A percentile compares a stretch with the other conserved stretches of the same genome.
Evolutionary conservation across 2,113 vertebrate genomes (phyloP).

Genomic region (Alosa alosa): DNA sequence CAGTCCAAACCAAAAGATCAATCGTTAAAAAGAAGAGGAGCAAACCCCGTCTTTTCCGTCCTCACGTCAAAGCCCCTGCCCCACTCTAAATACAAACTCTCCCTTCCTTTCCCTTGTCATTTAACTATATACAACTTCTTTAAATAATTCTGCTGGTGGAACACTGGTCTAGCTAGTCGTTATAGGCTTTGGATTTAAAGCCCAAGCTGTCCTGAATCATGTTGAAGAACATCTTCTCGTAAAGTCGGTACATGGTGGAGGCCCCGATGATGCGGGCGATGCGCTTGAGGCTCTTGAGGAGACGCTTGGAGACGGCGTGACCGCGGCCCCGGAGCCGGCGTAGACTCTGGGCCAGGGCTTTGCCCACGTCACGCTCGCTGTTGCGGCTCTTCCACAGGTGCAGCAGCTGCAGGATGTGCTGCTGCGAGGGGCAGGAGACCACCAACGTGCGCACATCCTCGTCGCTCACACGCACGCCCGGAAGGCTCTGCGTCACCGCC

Average conservation of each 20-base stretch:
- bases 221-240: conserved; percentile 83
- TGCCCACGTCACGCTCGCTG: conserved; percentile 79
- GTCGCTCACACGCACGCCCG: conserved; percentile 77
- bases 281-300: conserved; percentile 82
- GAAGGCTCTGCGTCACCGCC: conserved; percentile 79
- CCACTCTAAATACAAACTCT: conserved; percentile 33
- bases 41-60: conserved; percentile 66
- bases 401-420: conserved; percentile 83
- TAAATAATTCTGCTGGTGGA: conserved; percentile 61
- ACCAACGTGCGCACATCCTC: conserved; percentile 73
- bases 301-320: conserved; percentile 74
- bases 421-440: conserved; percentile 72
- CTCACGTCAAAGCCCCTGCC: conserved; percentile 52
- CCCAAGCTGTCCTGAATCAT: conserved; percentile 78
- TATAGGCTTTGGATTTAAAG: conserved; percentile 70
- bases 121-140: conserved; percentile 68
- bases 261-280: conserved; percentile 82
- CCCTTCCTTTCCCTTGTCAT: conserved; percentile 44
- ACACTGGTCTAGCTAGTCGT: conserved; percentile 56
- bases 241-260: conserved; percentile 78
- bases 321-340: conserved; percentile 78
- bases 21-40: conserved; percentile 38
- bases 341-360: conserved; percentile 79
- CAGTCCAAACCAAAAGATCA: conserved; percentile 58
- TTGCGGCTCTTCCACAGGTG: conserved; percentile 88